Conservation (phyloP, 2,113 vertebrate species). For the Mesembrinibis cayennensis region DNA sequence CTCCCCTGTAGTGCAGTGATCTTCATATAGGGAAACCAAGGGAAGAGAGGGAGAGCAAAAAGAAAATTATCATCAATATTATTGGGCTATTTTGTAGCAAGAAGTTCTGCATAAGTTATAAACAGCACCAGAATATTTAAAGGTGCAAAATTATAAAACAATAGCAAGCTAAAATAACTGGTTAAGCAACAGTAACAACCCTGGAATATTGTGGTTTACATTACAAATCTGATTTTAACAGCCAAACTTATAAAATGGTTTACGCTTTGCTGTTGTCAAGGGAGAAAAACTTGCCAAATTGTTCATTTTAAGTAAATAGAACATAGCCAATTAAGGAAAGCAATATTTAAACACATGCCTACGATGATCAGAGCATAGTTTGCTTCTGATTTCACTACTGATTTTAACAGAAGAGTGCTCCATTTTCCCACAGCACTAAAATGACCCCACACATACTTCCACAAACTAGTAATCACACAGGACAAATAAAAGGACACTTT, state of each 20-base stretch:
- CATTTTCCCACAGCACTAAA: slow-evolving; percentile 84
- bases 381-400: slow-evolving; percentile 85
- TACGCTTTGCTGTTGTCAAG: slow-evolving; percentile 80
- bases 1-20: background rate
- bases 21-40: background rate
- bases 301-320: slow-evolving; percentile 85
- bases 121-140: slow-evolving; percentile 49
- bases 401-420: slow-evolving; percentile 77
- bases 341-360: slow-evolving; percentile 84
- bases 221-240: slow-evolving; percentile 80
- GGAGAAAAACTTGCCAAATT: slow-evolving; percentile 83
- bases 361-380: slow-evolving; percentile 79
- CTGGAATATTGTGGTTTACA: slow-evolving; percentile 73
- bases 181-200: slow-evolving; percentile 63
- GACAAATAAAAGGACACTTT: slow-evolving; percentile 82
- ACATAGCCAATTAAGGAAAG: slow-evolving; percentile 85
- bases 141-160: slow-evolving; percentile 51
- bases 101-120: background rate
- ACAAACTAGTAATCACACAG: slow-evolving; percentile 82
- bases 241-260: slow-evolving; percentile 83
- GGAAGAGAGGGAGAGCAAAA: background rate
- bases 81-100: background rate
- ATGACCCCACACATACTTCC: slow-evolving; percentile 86
- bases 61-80: background rate
- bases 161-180: slow-evolving; percentile 33